Evolutionary conservation across 1,140 invertebrate genomes (phyloP).

Genomic region (Neodiprion fabricii): DNA sequence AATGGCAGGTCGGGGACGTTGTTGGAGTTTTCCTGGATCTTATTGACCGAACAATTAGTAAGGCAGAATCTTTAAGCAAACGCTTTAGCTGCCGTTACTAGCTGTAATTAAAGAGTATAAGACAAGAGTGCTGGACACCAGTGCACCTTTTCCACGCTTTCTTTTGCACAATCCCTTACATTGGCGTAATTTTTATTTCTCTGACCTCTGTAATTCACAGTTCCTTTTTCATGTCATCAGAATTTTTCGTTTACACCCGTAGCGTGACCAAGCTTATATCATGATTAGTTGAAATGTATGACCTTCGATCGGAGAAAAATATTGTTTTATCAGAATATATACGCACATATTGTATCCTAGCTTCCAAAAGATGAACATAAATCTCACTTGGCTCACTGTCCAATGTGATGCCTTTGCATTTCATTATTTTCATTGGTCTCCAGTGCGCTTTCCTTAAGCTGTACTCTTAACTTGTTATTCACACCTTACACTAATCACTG

Average conservation of each 20-base stretch:
- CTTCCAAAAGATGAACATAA: not conserved
- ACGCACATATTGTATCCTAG: no score
- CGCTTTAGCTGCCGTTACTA: constrained; percentile 53
- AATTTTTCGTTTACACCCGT: not conserved
- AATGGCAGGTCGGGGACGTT: constrained; percentile 93
- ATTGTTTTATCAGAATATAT: no score
- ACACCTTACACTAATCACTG: not conserved
- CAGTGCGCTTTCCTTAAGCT: not conserved
- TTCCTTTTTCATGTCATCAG: not conserved
- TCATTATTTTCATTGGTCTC: not conserved
- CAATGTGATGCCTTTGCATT: not conserved
- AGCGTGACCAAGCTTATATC: not conserved
- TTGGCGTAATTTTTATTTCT: not conserved
- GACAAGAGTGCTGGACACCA: not conserved
- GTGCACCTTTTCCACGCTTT: not conserved
- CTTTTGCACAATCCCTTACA: not conserved
- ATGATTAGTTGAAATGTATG: not conserved
- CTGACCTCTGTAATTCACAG: not conserved
- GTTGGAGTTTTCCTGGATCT: constrained; percentile 96
- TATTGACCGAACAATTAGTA: constrained; percentile 96
- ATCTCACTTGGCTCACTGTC: not conserved
- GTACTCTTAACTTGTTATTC: not conserved
- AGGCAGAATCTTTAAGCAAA: constrained; percentile 64
- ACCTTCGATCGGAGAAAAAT: no score
- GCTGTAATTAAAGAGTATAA: constrained; percentile 32